Evolutionary conservation across 30 jellyfish, hydroid and myxozoan species (phyloP).

Genomic region (Hydra vulgaris): DNA sequence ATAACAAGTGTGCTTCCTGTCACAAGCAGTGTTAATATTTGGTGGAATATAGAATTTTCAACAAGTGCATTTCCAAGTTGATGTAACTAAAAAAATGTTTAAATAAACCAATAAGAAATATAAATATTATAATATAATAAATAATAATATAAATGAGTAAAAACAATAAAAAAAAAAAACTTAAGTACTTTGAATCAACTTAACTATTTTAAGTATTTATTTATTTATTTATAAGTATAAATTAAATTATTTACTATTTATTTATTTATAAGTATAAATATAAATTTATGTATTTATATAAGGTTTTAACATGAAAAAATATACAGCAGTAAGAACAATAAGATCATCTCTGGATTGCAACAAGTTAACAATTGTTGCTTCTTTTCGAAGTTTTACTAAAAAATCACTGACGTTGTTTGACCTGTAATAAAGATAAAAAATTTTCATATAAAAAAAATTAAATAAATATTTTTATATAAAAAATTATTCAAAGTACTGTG

Average conservation of each 20-base stretch:
- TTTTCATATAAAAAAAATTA: too few relatives aligned
- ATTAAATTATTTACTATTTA: too few relatives aligned
- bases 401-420: neutral
- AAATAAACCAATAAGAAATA: too few relatives aligned
- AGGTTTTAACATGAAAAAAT: too few relatives aligned
- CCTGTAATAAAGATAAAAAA: neutral
- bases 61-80: neutral
- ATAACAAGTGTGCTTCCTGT: neutral
- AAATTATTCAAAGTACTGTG: neutral
- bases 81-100: neutral
- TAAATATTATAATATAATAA: too few relatives aligned
- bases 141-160: neutral
- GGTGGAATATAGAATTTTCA: neutral
- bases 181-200: too few relatives aligned
- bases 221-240: too few relatives aligned
- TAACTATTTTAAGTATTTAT: too few relatives aligned
- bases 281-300: too few relatives aligned
- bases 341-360: neutral
- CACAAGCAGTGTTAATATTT: neutral
- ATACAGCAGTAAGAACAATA: neutral
- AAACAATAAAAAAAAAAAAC: neutral
- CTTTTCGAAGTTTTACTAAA: neutral
- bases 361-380: neutral
- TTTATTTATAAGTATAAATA: too few relatives aligned
- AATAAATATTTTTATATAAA: too few relatives aligned